phyloP scores from a whole-genome alignment of 2,113 vertebrate species.

The Otus sunia region DNA sequence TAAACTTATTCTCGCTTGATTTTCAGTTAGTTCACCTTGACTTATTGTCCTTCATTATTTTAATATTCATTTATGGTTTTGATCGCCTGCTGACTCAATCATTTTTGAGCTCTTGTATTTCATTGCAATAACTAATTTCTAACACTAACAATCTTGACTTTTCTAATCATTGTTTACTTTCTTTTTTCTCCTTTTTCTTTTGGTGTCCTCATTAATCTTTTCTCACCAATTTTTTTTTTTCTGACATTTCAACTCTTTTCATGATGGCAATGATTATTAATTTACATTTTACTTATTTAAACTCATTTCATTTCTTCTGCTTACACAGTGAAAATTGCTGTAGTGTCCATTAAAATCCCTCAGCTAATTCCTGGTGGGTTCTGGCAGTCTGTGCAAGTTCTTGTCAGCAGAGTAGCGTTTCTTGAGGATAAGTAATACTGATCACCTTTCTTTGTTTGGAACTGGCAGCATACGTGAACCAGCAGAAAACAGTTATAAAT shows the following conservation, averaged over 20 bases:
- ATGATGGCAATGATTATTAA: background rate
- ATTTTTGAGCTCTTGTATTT: conserved; percentile 32
- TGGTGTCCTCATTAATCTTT: conserved; percentile 35
- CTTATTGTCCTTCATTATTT: conserved; percentile 63
- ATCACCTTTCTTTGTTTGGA: background rate
- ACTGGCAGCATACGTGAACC: background rate
- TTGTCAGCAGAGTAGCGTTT: background rate
- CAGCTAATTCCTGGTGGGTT: conserved; percentile 40
- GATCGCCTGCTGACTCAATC: conserved; percentile 63
- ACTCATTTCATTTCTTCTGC: background rate
- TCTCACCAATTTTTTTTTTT: background rate
- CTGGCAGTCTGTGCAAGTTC: background rate
- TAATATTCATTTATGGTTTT: conserved; percentile 60
- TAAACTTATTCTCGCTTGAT: conserved; percentile 51
- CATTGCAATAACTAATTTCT: conserved; percentile 42
- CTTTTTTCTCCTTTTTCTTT: background rate
- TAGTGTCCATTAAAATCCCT: conserved; percentile 40
- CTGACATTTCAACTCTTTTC: conserved; percentile 1
- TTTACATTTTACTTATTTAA: conserved; percentile 49
- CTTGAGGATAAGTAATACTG: background rate
- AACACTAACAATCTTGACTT: conserved; percentile 27
- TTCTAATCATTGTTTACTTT: conserved; percentile 53
- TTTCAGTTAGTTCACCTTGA: conserved; percentile 65
- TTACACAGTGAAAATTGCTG: conserved; percentile 21
- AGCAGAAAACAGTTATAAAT: background rate